phyloP scores from a whole-genome alignment of 2,113 vertebrate genomes.

The Pachycephala philippinensis region DNA sequence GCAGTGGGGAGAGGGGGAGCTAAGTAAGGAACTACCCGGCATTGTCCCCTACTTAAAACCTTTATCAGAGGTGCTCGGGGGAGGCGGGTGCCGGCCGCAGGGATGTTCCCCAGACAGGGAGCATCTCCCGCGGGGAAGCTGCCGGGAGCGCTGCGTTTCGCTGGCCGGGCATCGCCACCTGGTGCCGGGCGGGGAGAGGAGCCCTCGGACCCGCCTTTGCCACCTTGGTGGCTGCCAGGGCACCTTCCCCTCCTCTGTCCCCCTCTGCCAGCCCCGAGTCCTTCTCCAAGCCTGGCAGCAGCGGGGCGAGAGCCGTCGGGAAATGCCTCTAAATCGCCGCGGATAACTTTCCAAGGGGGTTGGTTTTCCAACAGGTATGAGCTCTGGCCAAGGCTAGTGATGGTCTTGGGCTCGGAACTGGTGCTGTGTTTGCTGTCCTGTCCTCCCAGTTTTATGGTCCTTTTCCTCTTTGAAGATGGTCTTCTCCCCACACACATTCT shows the following conservation, averaged over 20 bases:
- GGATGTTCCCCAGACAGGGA: neutral
- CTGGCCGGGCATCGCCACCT: neutral
- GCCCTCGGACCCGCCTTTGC: rapidly evolving
- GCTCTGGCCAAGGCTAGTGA: neutral
- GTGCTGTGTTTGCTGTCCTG: neutral
- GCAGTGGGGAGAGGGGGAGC: neutral
- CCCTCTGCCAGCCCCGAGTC: rapidly evolving
- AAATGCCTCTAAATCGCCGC: neutral
- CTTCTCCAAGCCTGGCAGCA: neutral
- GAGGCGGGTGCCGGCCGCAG: rapidly evolving
- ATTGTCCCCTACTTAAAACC: rapidly evolving
- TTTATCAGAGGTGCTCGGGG: rapidly evolving
- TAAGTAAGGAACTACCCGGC: rapidly evolving
- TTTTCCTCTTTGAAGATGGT: neutral
- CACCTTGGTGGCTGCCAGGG: rapidly evolving
- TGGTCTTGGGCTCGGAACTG: neutral
- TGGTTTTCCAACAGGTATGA: neutral
- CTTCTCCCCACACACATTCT: neutral
- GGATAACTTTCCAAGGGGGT: neutral
- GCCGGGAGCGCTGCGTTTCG: neutral
- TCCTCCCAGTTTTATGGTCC: neutral
- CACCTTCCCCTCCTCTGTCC: rapidly evolving
- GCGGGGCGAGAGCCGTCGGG: rapidly evolving
- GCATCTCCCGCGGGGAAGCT: neutral
- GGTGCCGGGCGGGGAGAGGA: neutral